Conservation (phyloP, 2,797 vertebrate genomes). For the Sebastes oblongus region DNA sequence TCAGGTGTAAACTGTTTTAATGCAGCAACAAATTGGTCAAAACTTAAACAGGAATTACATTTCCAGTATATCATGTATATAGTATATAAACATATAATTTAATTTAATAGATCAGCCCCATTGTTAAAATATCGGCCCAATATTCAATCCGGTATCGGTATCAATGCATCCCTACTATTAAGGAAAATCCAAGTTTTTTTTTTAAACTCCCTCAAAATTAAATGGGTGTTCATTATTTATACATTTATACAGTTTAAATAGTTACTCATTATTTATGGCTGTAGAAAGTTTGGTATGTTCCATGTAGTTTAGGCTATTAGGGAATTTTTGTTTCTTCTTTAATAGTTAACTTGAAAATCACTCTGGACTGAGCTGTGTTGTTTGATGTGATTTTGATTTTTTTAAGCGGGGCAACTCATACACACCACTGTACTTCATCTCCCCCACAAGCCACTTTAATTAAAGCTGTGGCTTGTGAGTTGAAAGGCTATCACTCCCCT, state of each 20-base stretch:
- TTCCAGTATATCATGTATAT: no score
- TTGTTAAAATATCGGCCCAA: no score
- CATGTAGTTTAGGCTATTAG: neutral
- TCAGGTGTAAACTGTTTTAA: no score
- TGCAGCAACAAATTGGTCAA: no score
- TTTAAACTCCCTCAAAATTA: neutral
- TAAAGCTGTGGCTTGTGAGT: conserved; percentile 67
- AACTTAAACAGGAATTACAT: no score
- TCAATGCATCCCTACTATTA: neutral
- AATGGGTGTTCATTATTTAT: neutral
- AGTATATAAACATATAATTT: no score
- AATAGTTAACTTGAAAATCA: neutral
- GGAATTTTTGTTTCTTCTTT: neutral
- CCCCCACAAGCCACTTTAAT: conserved; percentile 64
- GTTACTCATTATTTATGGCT: neutral
- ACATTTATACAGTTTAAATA: neutral
- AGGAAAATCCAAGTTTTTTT: neutral
- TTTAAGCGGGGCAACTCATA: conserved; percentile 12
- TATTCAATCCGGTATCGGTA: no score
- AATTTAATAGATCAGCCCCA: no score
- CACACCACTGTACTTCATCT: conserved; percentile 38
- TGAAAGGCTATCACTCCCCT: conserved; percentile 70
- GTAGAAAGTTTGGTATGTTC: neutral
- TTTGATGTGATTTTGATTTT: conserved; percentile 41
- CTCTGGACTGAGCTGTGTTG: conserved; percentile 4